A percentile compares a stretch with the other conserved stretches of the same genome.
Evolutionary conservation across 1,140 invertebrate species (phyloP).

Genomic region (Zaprionus nigranus): DNA sequence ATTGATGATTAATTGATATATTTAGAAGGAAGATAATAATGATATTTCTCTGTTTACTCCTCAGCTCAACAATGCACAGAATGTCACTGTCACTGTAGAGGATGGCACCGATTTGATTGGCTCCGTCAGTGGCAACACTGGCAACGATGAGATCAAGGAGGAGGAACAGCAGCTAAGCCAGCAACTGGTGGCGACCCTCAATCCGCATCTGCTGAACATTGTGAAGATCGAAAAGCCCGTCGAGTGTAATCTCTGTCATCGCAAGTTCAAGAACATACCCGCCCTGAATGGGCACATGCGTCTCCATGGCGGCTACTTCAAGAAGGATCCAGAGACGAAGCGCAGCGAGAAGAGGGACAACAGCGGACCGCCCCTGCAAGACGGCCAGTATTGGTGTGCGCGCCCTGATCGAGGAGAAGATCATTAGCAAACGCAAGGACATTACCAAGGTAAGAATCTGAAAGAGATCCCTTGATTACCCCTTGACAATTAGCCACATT

Average conservation of each 20-base stretch:
- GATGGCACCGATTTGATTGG: conserved; percentile 71
- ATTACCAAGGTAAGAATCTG: conserved; percentile 71
- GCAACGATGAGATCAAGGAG: conserved; percentile 69
- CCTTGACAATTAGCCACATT: background rate
- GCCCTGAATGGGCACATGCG: conserved; percentile 99
- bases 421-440: conserved; percentile 90
- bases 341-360: conserved; percentile 94
- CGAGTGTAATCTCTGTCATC: conserved; percentile 96
- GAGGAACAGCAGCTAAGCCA: conserved; percentile 69
- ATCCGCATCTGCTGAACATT: conserved; percentile 84
- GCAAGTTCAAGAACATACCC: conserved; percentile 98
- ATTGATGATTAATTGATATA: background rate
- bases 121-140: conserved; percentile 8
- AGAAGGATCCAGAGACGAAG: conserved; percentile 95
- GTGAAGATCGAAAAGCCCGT: conserved; percentile 91
- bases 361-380: conserved; percentile 92
- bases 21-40: background rate
- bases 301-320: conserved; percentile 97
- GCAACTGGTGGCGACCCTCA: conserved; percentile 82
- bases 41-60: too few relatives aligned
- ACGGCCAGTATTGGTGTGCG: conserved; percentile 94
- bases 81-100: conserved; percentile 78
- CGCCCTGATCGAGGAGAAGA: conserved; percentile 95
- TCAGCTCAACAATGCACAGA: conserved; percentile 74
- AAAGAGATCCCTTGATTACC: background rate